Base-by-base conservation (phyloP, 2,113 vertebrate species). In the Lamprotornis superbus region DNA sequence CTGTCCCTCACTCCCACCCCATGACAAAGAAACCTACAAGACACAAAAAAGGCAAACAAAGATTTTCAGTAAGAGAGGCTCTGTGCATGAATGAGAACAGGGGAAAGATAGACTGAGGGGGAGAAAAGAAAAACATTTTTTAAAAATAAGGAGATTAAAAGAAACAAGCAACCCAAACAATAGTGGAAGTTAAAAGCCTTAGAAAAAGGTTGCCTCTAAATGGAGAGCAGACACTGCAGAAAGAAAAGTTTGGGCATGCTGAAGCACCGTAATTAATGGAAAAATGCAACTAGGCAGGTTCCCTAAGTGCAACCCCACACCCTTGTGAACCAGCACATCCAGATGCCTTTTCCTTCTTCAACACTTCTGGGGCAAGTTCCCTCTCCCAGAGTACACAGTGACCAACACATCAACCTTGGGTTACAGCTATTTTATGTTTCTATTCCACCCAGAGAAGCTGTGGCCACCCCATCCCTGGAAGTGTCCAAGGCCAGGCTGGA, bases 211-310 rank as follows among this genome's bases (percentile, higher is more conserved):
- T 56, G 7, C 13, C 57, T 78, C 21, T 50, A 46, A 68, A 33
- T 3, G 9, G 15, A 27, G 46, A 87, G 24, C 60, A 53, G 40
- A 28, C 42, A n/a, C 59, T 33, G 15, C 74, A 74, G 37, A 70
- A 75, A 40, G 55, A 31, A 64, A 35, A 63, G 52, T 33, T 22
- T 5, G 52, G 85, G 65, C 70, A 61, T 23, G 91, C 85, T 64
- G 70, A 64, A 93, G 52, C 86, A 64, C 49, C 0, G 0, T 18
- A 12, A 79, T 59, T 55, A 56, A 71, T 71, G 67, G 67, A 87
- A 89, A 90, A 95, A 92, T 79, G 78, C 74, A 70, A n/a, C 56
- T 22, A 14, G 52, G 56, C 82, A 91, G 74, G 88, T 89, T 91
- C 39, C 37, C 23, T 13, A 3, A 7, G 23, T 63, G 57, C 71